These are phyloP conservation scores for Muricea muricata DNA, from an alignment of 92 coral and sea anemone genomes.

Conservation along the genomic window DNA sequence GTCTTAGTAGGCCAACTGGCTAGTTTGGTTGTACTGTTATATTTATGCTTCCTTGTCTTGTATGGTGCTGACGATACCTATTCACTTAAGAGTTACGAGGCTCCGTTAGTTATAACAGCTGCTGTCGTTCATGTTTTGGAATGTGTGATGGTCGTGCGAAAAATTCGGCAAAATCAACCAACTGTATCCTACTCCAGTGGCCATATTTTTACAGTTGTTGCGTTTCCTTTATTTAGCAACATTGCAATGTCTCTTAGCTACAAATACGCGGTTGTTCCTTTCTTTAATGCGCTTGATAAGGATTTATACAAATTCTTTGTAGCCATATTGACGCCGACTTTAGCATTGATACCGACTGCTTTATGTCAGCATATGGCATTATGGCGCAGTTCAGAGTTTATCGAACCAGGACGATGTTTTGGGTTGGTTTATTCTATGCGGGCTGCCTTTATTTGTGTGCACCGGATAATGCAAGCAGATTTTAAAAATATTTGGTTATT, in stretches of 20 bases:
- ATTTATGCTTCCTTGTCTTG: background rate
- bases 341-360: conserved; percentile 31
- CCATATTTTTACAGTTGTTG: background rate
- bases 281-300: conserved; percentile 12
- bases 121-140: background rate
- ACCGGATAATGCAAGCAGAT: conserved; percentile 77
- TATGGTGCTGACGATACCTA: background rate
- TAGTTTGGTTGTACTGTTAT: background rate
- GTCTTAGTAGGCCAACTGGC: background rate
- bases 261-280: conserved; percentile 46
- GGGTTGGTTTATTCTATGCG: conserved; percentile 51
- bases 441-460: conserved; percentile 48
- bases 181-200: background rate
- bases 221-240: background rate
- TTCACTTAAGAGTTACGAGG: no score
- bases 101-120: background rate
- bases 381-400: conserved; percentile 45
- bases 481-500: conserved; percentile 57
- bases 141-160: background rate
- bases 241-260: background rate
- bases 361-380: conserved; percentile 1
- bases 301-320: conserved; percentile 55
- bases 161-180: background rate
- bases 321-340: conserved; percentile 62
- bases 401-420: conserved; percentile 61